Percentiles rank a stretch among this genome's conserved stretches.
phyloP scores from a whole-genome alignment of 2,888 invertebrate species.

The Tiliacea citrago region DNA sequence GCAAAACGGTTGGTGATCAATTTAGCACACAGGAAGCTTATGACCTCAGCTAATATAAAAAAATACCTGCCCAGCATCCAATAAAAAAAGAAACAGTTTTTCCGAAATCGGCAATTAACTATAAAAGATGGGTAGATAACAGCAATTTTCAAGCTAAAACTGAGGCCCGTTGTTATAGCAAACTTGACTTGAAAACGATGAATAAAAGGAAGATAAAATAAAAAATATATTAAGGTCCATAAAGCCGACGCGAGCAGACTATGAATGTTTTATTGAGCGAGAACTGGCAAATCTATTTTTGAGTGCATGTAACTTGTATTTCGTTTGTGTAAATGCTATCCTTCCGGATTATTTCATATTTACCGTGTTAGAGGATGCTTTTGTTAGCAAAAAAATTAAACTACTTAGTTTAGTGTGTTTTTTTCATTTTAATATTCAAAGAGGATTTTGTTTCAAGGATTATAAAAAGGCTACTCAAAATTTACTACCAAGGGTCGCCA shows the following conservation, averaged over 20 bases:
- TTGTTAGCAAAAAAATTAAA: too few species aligned
- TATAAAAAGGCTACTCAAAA: not conserved
- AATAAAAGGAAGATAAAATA: slow-evolving; percentile 76
- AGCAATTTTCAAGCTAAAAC: slow-evolving; percentile 59
- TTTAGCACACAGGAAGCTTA: too few species aligned
- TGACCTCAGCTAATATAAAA: not conserved
- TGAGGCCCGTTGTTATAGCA: slow-evolving; percentile 66
- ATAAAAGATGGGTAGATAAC: slow-evolving; percentile 27
- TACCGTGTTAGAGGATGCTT: slow-evolving; percentile 9
- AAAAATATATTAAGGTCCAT: slow-evolving; percentile 76
- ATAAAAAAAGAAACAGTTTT: slow-evolving; percentile 11
- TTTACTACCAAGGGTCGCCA: not conserved
- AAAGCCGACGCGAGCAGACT: slow-evolving; percentile 71
- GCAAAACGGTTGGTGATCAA: too few species aligned
- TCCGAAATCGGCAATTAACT: slow-evolving; percentile 23
- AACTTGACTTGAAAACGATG: slow-evolving; percentile 74
- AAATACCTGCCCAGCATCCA: not conserved
- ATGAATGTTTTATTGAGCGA: slow-evolving; percentile 75
- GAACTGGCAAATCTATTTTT: slow-evolving; percentile 69
- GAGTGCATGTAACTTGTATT: slow-evolving; percentile 59
- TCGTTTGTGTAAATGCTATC: slow-evolving; percentile 39
- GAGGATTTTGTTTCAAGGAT: not conserved
- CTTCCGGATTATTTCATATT: slow-evolving; percentile 28
- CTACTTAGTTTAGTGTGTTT: too few species aligned
- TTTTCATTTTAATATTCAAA: not conserved